Conservation (phyloP, 64 coral and sea anemone species). For the Montipora cactus region DNA sequence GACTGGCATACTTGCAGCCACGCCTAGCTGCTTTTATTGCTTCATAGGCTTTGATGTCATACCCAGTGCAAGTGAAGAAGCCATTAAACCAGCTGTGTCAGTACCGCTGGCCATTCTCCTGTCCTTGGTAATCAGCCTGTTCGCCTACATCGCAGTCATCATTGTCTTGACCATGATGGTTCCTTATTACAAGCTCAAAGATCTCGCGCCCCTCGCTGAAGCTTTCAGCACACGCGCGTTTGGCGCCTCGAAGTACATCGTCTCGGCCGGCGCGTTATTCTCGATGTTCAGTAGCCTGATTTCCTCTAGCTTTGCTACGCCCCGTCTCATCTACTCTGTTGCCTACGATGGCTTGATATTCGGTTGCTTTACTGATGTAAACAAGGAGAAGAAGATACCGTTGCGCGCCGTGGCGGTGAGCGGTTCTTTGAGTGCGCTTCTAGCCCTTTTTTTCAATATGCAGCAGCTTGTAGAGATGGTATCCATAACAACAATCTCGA, state of each 20-base stretch:
- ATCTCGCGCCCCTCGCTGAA: slow-evolving; percentile 72
- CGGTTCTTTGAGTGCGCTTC: slow-evolving; percentile 20
- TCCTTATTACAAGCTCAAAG: slow-evolving; percentile 65
- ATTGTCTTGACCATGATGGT: slow-evolving; percentile 81
- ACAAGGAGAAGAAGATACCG: slow-evolving; percentile 52
- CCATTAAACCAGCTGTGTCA: slow-evolving; percentile 40
- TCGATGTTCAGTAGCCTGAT: slow-evolving; percentile 63
- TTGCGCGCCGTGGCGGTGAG: slow-evolving; percentile 45
- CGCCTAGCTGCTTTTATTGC: slow-evolving; percentile 70
- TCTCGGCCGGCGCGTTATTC: slow-evolving; percentile 74
- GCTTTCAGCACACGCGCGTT: slow-evolving; percentile 65
- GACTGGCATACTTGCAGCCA: slow-evolving; percentile 63
- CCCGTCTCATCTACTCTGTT: slow-evolving; percentile 73
- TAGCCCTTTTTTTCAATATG: slow-evolving; percentile 61
- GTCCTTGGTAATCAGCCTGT: slow-evolving; percentile 52
- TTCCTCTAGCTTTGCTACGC: slow-evolving; percentile 45
- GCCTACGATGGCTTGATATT: slow-evolving; percentile 78
- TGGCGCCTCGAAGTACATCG: slow-evolving; percentile 69
- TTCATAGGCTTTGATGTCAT: slow-evolving; percentile 75
- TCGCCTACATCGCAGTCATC: slow-evolving; percentile 60
- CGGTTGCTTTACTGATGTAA: slow-evolving; percentile 48
- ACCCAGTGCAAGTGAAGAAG: slow-evolving; percentile 79
- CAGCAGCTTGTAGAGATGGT: slow-evolving; percentile 68
- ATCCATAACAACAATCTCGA: slow-evolving; percentile 44
- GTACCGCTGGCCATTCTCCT: slow-evolving; percentile 60